Conservation (phyloP, 2,113 vertebrate species). For the Trogon surrucura region DNA sequence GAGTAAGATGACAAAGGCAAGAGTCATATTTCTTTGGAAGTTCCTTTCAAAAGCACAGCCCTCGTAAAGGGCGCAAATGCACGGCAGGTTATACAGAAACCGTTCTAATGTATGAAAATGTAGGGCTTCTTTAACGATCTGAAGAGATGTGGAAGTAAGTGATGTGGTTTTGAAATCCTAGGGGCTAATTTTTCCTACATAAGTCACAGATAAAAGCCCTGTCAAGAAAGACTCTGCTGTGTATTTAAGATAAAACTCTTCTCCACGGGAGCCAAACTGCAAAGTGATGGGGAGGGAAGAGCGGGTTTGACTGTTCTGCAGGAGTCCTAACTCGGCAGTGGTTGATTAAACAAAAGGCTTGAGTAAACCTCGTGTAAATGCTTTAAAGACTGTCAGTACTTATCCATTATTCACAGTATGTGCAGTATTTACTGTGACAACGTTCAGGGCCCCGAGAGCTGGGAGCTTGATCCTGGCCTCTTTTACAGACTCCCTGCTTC, state of each 20-base stretch:
- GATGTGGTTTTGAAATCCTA: not conserved
- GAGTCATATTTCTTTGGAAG: not conserved
- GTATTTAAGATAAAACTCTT: not conserved
- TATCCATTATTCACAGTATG: not conserved
- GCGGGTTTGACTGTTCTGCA: not conserved
- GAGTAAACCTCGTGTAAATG: not conserved
- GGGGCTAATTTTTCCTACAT: not conserved
- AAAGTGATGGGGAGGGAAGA: not conserved
- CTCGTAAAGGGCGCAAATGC: not conserved
- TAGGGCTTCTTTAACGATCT: not conserved
- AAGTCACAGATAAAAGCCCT: not conserved
- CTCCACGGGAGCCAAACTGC: not conserved
- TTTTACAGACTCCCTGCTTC: not conserved
- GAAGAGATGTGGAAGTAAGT: not conserved
- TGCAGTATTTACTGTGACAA: not conserved
- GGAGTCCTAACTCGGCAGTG: not conserved
- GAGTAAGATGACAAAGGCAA: not conserved
- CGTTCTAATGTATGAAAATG: not conserved
- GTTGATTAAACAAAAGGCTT: not conserved
- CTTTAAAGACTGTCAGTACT: not conserved
- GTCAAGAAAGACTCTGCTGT: not conserved
- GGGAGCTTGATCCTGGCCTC: not conserved
- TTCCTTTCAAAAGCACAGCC: not conserved
- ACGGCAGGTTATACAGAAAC: not conserved
- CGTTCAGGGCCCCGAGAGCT: not conserved